phyloP scores from a whole-genome alignment of 2,888 invertebrate species.

The Sarcophaga caerulescens region DNA sequence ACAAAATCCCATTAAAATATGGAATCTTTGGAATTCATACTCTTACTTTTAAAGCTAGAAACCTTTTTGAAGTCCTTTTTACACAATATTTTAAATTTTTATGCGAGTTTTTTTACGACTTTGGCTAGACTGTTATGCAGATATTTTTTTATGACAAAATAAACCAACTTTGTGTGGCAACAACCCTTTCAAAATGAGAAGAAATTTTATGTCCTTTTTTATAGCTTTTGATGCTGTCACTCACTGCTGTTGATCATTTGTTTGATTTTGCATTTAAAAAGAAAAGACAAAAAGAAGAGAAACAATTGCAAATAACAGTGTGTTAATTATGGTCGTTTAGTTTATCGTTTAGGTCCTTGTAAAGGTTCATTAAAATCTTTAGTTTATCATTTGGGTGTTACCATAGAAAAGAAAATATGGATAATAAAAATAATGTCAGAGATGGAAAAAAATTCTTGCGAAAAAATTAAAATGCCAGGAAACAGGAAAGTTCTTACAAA shows the following conservation, averaged over 20 bases:
- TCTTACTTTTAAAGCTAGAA: too few species aligned
- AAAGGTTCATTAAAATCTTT: conserved; percentile 49
- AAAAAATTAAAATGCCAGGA: too few species aligned
- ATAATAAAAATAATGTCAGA: too few species aligned
- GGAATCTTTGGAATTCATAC: too few species aligned
- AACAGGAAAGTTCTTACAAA: too few species aligned
- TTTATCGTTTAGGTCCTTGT: conserved; percentile 27
- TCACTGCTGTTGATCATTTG: neutral
- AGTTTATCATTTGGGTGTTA: neutral
- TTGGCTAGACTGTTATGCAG: neutral
- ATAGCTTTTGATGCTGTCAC: too few species aligned
- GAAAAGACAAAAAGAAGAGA: too few species aligned
- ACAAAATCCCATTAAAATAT: too few species aligned
- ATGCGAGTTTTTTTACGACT: neutral
- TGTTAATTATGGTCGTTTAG: conserved; percentile 40
- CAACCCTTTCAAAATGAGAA: conserved; percentile 34
- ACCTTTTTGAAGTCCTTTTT: neutral
- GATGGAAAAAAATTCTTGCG: too few species aligned
- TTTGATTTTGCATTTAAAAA: neutral
- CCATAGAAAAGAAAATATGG: conserved; percentile 45
- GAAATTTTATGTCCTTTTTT: conserved; percentile 21
- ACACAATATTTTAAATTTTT: conserved; percentile 29
- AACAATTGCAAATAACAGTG: conserved; percentile 44
- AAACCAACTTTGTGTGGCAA: conserved; percentile 37
- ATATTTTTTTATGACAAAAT: conserved; percentile 21